phyloP scores from a whole-genome alignment of 2,888 invertebrate genomes.

The Unio pictorum region DNA sequence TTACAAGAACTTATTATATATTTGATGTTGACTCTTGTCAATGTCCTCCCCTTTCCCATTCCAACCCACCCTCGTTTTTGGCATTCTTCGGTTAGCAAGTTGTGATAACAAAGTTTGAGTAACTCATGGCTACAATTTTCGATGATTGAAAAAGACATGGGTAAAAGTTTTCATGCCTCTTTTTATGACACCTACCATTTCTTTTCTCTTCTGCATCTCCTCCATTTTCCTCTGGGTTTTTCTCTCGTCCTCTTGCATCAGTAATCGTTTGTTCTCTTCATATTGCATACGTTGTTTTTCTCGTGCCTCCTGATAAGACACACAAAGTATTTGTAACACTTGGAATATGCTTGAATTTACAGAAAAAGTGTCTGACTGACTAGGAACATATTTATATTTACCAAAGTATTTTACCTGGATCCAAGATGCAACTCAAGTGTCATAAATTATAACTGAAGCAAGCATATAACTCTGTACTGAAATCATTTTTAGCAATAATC shows the following conservation, averaged over 20 bases:
- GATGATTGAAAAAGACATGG: no score
- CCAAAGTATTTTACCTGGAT: neutral
- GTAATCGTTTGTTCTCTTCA: slow-evolving; percentile 61
- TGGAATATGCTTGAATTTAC: neutral
- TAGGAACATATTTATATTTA: neutral
- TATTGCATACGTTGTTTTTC: slow-evolving; percentile 66
- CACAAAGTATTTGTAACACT: neutral
- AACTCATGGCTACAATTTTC: no score
- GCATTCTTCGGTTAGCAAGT: no score
- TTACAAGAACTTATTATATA: no score
- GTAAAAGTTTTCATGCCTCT: no score
- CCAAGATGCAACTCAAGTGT: neutral
- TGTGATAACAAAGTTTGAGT: no score
- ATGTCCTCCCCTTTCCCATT: no score
- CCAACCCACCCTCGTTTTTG: no score
- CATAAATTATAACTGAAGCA: no score
- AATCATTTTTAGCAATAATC: neutral
- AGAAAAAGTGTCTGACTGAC: neutral
- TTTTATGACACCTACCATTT: slow-evolving; percentile 50
- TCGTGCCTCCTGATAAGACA: slow-evolving; percentile 54
- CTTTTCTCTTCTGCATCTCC: slow-evolving; percentile 63
- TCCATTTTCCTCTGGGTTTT: slow-evolving; percentile 62
- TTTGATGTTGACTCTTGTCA: no score
- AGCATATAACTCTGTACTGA: neutral
- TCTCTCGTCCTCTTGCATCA: slow-evolving; percentile 64